Evolutionary conservation across 2,888 invertebrate species (phyloP).

Genomic region (Elmis aenea): DNA sequence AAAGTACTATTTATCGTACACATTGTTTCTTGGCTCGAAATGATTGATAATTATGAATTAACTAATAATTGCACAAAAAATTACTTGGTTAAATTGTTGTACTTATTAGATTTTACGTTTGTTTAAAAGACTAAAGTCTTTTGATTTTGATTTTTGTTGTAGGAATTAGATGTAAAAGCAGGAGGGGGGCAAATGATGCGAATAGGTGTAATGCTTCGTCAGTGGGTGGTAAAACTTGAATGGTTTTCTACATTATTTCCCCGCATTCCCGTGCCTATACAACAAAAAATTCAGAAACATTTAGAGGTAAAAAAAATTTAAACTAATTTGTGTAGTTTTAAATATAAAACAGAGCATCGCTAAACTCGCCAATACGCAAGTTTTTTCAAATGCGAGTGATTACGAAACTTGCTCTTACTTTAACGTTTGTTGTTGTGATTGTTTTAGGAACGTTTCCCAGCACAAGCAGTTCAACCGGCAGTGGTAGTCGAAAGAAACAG

Average conservation of each 20-base stretch:
- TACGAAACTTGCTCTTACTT: too few relatives aligned
- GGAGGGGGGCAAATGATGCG: constrained; percentile 92
- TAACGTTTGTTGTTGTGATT: constrained; percentile 10
- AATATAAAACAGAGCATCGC: not conserved
- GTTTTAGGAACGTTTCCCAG: constrained; percentile 39
- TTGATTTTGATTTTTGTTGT: constrained; percentile 26
- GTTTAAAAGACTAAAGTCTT: not conserved
- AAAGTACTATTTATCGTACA: too few relatives aligned
- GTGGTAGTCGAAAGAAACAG: constrained; percentile 14
- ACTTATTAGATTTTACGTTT: not conserved
- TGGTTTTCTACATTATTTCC: constrained; percentile 99
- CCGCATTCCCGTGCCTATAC: constrained; percentile 96
- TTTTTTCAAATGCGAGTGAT: too few relatives aligned
- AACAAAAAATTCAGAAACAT: constrained; percentile 81
- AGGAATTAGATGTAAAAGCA: constrained; percentile 95
- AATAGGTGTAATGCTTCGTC: constrained; percentile 87
- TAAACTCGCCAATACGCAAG: not conserved
- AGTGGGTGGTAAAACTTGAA: constrained; percentile 92
- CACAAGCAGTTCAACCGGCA: constrained; percentile 34
- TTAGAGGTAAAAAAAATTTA: constrained; percentile 52
- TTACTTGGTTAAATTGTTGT: too few relatives aligned
- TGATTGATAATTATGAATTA: too few relatives aligned
- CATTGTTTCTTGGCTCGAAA: too few relatives aligned
- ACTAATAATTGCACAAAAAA: too few relatives aligned
- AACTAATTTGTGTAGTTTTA: not conserved